A percentile compares a stretch with the other conserved stretches of the same genome.
Evolutionary conservation across 2,888 invertebrate species (phyloP).

Genomic region (Resseliella maxima): DNA sequence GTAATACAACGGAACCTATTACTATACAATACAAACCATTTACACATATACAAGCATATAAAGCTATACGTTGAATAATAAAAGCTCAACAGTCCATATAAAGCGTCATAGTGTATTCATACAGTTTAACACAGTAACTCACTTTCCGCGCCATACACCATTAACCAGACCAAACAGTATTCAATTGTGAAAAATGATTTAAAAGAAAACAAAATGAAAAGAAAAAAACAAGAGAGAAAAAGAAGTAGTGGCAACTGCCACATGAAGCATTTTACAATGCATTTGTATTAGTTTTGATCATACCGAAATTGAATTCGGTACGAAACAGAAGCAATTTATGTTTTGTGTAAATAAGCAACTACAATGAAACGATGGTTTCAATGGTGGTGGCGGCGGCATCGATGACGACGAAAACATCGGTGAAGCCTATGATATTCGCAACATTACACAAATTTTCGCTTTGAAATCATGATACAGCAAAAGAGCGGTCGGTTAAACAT

Average conservation of each 20-base stretch:
- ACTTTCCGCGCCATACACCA: neutral
- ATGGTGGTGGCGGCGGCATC: neutral
- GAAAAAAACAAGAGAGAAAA: neutral
- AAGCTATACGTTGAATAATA: neutral
- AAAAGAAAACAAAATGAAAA: neutral
- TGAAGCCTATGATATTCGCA: neutral
- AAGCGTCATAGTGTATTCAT: constrained; percentile 29
- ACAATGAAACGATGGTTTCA: neutral
- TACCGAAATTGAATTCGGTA: neutral
- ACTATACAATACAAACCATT: neutral
- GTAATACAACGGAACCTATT: neutral
- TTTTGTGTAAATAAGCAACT: neutral
- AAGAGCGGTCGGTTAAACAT: neutral
- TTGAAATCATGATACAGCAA: neutral
- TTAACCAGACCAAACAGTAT: no score
- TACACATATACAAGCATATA: neutral
- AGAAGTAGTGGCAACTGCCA: neutral
- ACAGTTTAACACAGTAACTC: neutral
- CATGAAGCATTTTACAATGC: neutral
- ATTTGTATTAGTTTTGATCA: constrained; percentile 15
- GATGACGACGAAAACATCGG: neutral
- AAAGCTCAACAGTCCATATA: neutral
- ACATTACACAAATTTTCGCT: neutral
- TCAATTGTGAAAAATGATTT: neutral
- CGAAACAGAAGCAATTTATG: constrained; percentile 20